These are phyloP conservation scores for Perizoma flavofasciatum DNA, from an alignment of 2,888 invertebrate genomes.

Conservation along the genomic window DNA sequence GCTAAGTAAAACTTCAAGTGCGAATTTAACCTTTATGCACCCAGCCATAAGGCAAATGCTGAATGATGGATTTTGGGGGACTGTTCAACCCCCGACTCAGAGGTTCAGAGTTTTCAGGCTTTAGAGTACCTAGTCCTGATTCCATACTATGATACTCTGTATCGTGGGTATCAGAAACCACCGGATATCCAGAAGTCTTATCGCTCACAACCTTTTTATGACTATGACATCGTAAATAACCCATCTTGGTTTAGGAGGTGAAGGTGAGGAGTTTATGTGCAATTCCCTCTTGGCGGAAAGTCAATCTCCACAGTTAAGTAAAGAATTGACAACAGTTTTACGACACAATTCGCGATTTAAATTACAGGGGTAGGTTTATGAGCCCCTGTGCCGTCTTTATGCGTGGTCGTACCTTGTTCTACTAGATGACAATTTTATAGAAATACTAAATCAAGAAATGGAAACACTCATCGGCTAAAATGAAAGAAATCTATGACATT, in stretches of 20 bases:
- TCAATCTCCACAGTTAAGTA: conserved; percentile 67
- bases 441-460: too few relatives aligned
- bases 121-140: too few relatives aligned
- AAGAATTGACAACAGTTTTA: conserved; percentile 69
- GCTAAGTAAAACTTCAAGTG: too few relatives aligned
- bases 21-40: too few relatives aligned
- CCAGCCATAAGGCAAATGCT: too few relatives aligned
- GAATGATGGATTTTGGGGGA: too few relatives aligned
- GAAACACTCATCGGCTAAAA: too few relatives aligned
- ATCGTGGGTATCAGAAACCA: too few relatives aligned
- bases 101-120: too few relatives aligned
- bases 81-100: too few relatives aligned
- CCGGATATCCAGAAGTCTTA: neutral
- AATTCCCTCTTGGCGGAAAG: conserved; percentile 47
- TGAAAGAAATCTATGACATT: too few relatives aligned
- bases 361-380: conserved; percentile 66
- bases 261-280: conserved; percentile 38
- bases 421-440: neutral
- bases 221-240: conserved; percentile 11
- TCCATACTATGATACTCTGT: too few relatives aligned
- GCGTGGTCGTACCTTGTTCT: neutral
- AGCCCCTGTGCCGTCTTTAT: conserved; percentile 25
- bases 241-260: conserved; percentile 10
- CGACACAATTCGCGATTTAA: conserved; percentile 61
- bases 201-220: conserved; percentile 9